A percentile compares a stretch with the other conserved stretches of the same genome.
These are phyloP conservation scores for Lamellibrachia luymesi DNA, from an alignment of 1,140 invertebrate species.

Conservation along the genomic window DNA sequence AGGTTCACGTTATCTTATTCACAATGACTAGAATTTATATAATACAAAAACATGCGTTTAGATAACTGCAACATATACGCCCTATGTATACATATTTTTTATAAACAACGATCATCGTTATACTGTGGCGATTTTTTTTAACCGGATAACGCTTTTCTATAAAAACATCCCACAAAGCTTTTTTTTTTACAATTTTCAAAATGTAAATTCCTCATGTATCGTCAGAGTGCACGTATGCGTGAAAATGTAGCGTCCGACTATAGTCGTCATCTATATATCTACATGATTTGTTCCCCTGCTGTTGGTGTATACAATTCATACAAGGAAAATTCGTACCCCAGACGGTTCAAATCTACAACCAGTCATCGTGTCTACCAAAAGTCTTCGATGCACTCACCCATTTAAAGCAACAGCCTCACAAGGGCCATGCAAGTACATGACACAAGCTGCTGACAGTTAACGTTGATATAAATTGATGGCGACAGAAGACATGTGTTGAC, in stretches of 20 bases:
- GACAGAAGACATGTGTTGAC: background rate
- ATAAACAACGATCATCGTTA: background rate
- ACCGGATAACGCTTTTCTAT: too few relatives aligned
- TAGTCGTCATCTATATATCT: background rate
- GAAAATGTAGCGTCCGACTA: background rate
- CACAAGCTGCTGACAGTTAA: background rate
- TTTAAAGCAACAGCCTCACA: background rate
- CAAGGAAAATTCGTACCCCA: background rate
- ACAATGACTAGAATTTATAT: background rate
- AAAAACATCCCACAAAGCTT: too few relatives aligned
- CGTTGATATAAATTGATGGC: background rate
- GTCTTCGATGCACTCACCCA: background rate
- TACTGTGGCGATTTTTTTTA: background rate
- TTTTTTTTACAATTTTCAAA: too few relatives aligned
- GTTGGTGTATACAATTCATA: too few relatives aligned
- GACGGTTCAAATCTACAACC: too few relatives aligned
- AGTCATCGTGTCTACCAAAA: too few relatives aligned
- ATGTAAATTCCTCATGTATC: too few relatives aligned
- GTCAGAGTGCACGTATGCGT: too few relatives aligned
- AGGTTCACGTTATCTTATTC: background rate
- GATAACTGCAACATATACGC: background rate
- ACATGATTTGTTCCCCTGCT: background rate
- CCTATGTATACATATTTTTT: background rate
- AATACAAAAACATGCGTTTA: background rate
- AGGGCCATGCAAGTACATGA: background rate